Base-by-base conservation (phyloP, 1,140 invertebrate species). In the Drosophila gunungcola region DNA sequence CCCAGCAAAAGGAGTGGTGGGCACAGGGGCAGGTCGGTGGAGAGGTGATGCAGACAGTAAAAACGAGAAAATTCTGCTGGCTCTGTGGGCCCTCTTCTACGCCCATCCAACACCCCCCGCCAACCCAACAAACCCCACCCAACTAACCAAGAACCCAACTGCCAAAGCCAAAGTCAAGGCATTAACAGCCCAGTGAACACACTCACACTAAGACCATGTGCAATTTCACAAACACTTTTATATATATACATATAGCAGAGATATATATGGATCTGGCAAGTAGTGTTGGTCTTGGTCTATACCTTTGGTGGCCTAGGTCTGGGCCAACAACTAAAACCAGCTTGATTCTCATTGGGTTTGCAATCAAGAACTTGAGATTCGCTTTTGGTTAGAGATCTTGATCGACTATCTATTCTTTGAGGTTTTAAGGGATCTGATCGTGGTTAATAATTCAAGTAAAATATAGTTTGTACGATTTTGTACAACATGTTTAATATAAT, bases 171-270 rank as follows among this genome's bases (percentile, higher is more conserved):
- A 76, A 65, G 79, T 63, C 79, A 80, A 73, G 60, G 76, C 61
- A 80, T 67, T 79, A 72, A 77, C 69, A 73, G 52, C 53, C 56
- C 53, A 68, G 62, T 78, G 78, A 54, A 68, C 78, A 72, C 75
- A 79, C 78, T 76, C 54, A 68, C 38, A 56, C 53, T 38, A 34
- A 36, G 16, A 13, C 43, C 45, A 65, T 51, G 45, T 68, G 60
- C 64, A 64, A 48, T 67, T 42, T 41, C 7, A 32, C 48, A 34
- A 27, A 12, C 9, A 58, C 36, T 2, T 32, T 58, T 21, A 54
- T 16, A 39, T 13, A 39, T n/a, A 27, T 25, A 42, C 7, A 51
- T 34, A 51, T 34, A 49, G 46, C 32, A n/a, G 27, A 51, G 29
- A 32, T n/a, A 53, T 46, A 36, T 56, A 68, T 67, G 32, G 38